These are phyloP conservation scores for Luperina testacea DNA, from an alignment of 2,888 invertebrate genomes.

Conservation along the genomic window DNA sequence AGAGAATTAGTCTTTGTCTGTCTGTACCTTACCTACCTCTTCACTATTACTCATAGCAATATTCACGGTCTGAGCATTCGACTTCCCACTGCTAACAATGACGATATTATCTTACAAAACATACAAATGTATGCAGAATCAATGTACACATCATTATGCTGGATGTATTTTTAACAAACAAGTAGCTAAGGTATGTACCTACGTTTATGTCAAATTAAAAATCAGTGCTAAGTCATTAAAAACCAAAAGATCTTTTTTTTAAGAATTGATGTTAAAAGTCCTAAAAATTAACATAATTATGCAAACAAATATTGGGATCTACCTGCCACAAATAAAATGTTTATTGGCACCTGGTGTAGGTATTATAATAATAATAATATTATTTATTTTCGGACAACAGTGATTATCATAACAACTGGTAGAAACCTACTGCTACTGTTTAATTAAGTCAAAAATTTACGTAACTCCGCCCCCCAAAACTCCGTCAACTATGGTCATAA, in stretches of 20 bases:
- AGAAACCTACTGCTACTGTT: background rate
- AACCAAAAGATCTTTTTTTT: too few species aligned
- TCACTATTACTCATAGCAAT: slow-evolving; percentile 63
- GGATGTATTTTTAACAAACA: slow-evolving; percentile 16
- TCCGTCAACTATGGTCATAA: slow-evolving; percentile 27
- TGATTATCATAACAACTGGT: background rate
- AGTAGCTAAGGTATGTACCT: background rate
- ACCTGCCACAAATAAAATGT: too few species aligned
- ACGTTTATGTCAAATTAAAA: too few species aligned
- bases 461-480: background rate
- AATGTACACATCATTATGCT: slow-evolving; percentile 31
- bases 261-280: too few species aligned
- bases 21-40: slow-evolving; percentile 1
- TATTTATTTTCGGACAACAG: too few species aligned
- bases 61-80: slow-evolving; percentile 67
- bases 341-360: too few species aligned
- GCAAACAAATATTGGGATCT: background rate
- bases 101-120: slow-evolving; percentile 38
- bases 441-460: background rate
- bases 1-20: too few species aligned
- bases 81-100: slow-evolving; percentile 49
- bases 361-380: too few species aligned
- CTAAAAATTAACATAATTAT: too few species aligned
- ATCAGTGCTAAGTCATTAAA: too few species aligned
- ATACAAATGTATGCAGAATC: slow-evolving; percentile 47